Evolutionary conservation across 2,888 invertebrate species (phyloP).

Genomic region (Tinea pellionella): DNA sequence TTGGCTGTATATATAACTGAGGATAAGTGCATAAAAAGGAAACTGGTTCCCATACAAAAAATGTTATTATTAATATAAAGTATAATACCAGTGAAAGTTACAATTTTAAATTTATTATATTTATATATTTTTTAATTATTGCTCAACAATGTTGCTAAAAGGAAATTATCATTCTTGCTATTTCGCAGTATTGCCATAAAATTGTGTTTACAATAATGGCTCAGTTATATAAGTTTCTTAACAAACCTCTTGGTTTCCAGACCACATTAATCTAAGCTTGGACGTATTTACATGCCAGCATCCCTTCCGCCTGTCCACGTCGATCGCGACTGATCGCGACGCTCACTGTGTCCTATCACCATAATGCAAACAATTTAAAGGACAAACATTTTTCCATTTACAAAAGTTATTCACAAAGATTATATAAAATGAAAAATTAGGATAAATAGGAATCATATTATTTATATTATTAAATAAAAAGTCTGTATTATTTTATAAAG

Average conservation of each 20-base stretch:
- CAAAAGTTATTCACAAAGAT: background rate
- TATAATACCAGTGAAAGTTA: too few relatives aligned
- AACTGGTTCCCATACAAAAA: background rate
- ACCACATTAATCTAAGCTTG: slow-evolving; percentile 10
- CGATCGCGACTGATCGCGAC: background rate
- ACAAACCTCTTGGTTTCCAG: background rate
- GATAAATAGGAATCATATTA: background rate
- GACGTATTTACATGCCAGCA: slow-evolving; percentile 8
- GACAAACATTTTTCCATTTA: background rate
- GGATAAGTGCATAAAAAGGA: background rate
- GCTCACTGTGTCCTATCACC: background rate
- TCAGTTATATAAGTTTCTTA: background rate
- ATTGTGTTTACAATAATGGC: background rate
- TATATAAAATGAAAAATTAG: background rate
- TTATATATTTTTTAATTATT: background rate
- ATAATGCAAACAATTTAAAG: background rate
- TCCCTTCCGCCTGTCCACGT: slow-evolving; percentile 10
- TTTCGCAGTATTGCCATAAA: background rate
- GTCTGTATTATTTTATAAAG: background rate
- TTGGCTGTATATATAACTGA: background rate
- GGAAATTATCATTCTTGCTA: background rate
- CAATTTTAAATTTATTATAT: background rate
- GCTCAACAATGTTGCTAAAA: background rate
- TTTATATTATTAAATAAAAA: background rate
- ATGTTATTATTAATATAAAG: background rate